Evolutionary conservation across 2,888 invertebrate species (phyloP).

Genomic region (Drosophila diplacantha): DNA sequence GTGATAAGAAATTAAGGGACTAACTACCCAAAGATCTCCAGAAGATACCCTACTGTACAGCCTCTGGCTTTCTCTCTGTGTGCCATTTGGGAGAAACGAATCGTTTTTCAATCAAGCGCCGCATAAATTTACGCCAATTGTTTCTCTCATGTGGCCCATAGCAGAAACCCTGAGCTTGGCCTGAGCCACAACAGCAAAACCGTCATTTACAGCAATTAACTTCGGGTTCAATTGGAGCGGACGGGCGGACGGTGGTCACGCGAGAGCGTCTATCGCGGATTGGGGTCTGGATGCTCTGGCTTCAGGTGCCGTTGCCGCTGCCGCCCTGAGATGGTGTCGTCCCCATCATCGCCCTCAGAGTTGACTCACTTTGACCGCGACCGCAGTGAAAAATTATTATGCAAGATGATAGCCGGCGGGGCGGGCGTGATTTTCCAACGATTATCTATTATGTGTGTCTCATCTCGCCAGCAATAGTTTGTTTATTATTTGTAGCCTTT

Average conservation of each 20-base stretch:
- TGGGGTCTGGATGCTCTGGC: neutral
- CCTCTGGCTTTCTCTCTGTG: neutral
- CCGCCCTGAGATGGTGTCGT: neutral
- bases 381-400: conserved; percentile 46
- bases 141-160: conserved; percentile 29
- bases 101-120: conserved; percentile 56
- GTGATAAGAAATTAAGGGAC: neutral
- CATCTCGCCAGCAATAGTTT: neutral
- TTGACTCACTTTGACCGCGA: conserved; percentile 50
- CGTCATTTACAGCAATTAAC: conserved; percentile 61
- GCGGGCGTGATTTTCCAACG: neutral
- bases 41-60: neutral
- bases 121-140: conserved; percentile 55
- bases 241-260: conserved; percentile 5
- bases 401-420: conserved; percentile 37
- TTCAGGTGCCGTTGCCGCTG: neutral
- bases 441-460: conserved; percentile 4
- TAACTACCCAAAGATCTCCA: neutral
- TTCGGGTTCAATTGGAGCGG: conserved; percentile 62
- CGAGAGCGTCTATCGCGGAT: conserved; percentile 8
- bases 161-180: conserved; percentile 7
- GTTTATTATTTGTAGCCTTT: neutral
- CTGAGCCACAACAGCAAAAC: conserved; percentile 1
- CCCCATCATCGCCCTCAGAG: neutral
- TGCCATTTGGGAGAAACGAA: conserved; percentile 4